Percentiles rank a stretch among this genome's conserved stretches.
Conservation (phyloP, 2,113 vertebrate genomes). For the Oreochromis aureus region DNA sequence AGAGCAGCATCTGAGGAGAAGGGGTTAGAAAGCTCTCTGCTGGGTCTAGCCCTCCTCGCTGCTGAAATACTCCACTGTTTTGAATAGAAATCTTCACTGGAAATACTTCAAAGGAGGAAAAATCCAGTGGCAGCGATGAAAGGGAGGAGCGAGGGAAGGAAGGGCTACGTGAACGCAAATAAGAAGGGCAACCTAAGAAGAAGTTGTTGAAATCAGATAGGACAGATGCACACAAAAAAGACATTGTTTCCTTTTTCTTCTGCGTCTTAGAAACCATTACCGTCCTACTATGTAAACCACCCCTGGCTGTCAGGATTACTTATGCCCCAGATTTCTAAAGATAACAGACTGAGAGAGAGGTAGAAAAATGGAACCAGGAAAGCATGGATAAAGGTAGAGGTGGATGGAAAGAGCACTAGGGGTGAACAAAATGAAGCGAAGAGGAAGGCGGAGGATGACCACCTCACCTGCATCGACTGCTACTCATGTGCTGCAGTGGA, state of each 20-base stretch:
- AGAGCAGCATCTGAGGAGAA: constrained; percentile 29
- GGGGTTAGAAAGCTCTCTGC: constrained; percentile 38
- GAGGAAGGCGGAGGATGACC: constrained; percentile 1
- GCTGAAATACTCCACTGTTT: constrained; percentile 39
- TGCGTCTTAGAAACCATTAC: constrained; percentile 1
- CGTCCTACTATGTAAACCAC: not conserved
- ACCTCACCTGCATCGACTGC: constrained; percentile 44
- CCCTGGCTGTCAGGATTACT: constrained; percentile 19
- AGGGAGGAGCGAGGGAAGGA: not conserved
- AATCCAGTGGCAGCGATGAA: constrained; percentile 25
- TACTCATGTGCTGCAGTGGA: constrained; percentile 41
- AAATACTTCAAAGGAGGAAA: constrained; percentile 44
- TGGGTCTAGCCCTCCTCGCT: constrained; percentile 28
- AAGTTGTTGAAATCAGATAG: not conserved
- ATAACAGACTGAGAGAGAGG: constrained; percentile 58
- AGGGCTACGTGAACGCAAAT: constrained; percentile 9
- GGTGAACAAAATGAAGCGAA: constrained; percentile 46
- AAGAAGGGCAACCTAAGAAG: constrained; percentile 10
- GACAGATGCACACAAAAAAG: not conserved
- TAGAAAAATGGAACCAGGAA: constrained; percentile 62
- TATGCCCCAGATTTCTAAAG: constrained; percentile 61
- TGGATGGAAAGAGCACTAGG: constrained; percentile 22
- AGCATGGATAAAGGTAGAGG: constrained; percentile 57
- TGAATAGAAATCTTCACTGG: constrained; percentile 54
- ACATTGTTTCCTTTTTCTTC: not conserved